Conservation (phyloP, 30 jellyfish, hydroid and myxozoan genomes). For the Cassiopea andromeda region DNA sequence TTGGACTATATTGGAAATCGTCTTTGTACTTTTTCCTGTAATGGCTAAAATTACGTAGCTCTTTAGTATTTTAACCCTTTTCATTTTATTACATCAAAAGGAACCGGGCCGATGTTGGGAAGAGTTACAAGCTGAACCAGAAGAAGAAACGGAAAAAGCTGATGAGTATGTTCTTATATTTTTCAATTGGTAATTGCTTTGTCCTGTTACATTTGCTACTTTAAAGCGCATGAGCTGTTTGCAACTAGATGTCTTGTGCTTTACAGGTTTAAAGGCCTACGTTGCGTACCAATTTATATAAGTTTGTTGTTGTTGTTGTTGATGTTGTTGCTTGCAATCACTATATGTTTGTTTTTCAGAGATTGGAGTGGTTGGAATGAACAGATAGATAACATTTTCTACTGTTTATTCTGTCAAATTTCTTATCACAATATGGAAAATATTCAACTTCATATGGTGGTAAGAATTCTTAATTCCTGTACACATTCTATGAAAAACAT, state of each 20-base stretch:
- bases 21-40: too few species aligned
- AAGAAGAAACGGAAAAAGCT: conserved; percentile 80
- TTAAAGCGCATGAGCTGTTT: too few species aligned
- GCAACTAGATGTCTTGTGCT: too few species aligned
- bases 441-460: conserved; percentile 86
- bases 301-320: too few species aligned
- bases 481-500: too few species aligned
- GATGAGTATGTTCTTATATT: conserved; percentile 20
- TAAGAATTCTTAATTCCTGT: neutral
- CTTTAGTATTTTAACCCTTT: too few species aligned
- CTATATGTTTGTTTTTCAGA: conserved; percentile 22
- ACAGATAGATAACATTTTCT: conserved; percentile 47
- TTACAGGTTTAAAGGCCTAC: too few species aligned
- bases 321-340: neutral
- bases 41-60: neutral
- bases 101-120: conserved; percentile 98
- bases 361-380: conserved; percentile 98
- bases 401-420: conserved; percentile 81
- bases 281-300: too few species aligned
- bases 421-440: conserved; percentile 60
- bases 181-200: neutral
- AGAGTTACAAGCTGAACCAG: conserved; percentile 93
- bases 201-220: too few species aligned
- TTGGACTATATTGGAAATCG: too few species aligned
- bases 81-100: conserved; percentile 19